These are phyloP conservation scores for Styela plicata DNA, from an alignment of 23 tunicate genomes.

Conservation along the genomic window DNA sequence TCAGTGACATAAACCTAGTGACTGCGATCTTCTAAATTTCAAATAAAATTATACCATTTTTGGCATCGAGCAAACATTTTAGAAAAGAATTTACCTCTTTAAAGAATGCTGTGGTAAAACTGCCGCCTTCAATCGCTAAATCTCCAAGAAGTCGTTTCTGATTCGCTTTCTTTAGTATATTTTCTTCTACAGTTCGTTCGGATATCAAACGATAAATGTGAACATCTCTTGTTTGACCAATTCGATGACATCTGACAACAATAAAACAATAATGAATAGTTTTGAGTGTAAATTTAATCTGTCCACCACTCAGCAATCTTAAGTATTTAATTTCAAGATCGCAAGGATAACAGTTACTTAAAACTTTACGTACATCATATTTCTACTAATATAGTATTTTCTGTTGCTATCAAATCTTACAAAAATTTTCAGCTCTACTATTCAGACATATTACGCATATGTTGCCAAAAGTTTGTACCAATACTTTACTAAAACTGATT, in stretches of 20 bases:
- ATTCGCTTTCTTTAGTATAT: constrained; percentile 95
- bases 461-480: neutral
- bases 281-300: no score
- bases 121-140: constrained; percentile 95
- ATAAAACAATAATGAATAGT: neutral
- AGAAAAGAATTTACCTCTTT: constrained; percentile 58
- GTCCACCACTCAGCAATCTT: no score
- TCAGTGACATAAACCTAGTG: neutral
- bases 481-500: neutral
- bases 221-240: constrained; percentile 98
- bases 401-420: no score
- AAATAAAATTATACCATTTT: no score
- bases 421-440: no score
- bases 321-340: no score
- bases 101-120: constrained; percentile 90
- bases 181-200: constrained; percentile 90
- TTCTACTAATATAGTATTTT: no score
- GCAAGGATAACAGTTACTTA: no score
- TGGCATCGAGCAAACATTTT: neutral
- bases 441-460: no score
- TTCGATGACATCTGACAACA: constrained; percentile 85
- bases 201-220: constrained; percentile 91
- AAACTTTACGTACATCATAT: no score
- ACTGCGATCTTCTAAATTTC: neutral
- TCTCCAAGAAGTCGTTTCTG: constrained; percentile 86